Conservation (phyloP, 2,888 invertebrate species). For the Euplexia lucipara region DNA sequence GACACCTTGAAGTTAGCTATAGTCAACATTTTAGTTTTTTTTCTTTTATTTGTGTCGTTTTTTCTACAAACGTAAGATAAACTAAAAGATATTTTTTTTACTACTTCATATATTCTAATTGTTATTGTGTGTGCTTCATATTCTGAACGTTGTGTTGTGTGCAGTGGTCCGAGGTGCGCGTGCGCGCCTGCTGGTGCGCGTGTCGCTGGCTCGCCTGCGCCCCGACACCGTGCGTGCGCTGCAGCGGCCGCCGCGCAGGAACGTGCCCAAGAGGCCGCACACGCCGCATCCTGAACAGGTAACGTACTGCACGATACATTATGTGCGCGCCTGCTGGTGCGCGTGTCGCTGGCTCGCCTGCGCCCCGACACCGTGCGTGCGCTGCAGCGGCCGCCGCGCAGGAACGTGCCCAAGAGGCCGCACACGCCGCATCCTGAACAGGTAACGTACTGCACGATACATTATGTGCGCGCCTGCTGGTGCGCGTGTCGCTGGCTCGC, state of each 20-base stretch:
- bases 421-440: conserved; percentile 54
- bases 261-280: conserved; percentile 63
- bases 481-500: background rate
- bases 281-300: conserved; percentile 50
- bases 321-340: conserved; percentile 79
- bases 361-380: conserved; percentile 75
- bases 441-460: too few species aligned
- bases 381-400: conserved; percentile 78
- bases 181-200: conserved; percentile 77
- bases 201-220: conserved; percentile 81
- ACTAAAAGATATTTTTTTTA: too few species aligned
- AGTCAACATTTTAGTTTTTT: too few species aligned
- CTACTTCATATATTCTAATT: too few species aligned
- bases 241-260: conserved; percentile 76
- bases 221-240: conserved; percentile 75
- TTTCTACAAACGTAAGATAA: too few species aligned
- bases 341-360: conserved; percentile 80
- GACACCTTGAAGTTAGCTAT: too few species aligned
- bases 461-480: background rate
- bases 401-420: conserved; percentile 61
- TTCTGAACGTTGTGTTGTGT: too few species aligned
- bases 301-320: too few species aligned
- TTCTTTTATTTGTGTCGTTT: too few species aligned
- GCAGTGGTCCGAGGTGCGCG: conserved; percentile 49
- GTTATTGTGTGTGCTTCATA: background rate